Evolutionary conservation across 2,888 invertebrate species (phyloP), one percentile per base, ranked within the genome.

Genomic region (Patella caerulea): DNA sequence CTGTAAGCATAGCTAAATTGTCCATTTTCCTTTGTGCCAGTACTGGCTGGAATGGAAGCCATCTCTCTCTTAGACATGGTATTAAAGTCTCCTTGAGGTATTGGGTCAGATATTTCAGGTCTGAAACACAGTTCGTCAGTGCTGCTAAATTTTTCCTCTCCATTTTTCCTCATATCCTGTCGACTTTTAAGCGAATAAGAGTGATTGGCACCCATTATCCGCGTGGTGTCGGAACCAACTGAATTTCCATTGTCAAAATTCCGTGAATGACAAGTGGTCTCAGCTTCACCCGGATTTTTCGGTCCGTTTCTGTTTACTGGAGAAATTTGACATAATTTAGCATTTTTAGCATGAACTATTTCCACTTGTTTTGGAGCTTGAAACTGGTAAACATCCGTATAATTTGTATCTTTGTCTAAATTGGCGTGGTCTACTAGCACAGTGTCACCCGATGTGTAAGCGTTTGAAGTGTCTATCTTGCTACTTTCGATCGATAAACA

Each of bases 151-250:
- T 65, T 65, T 24, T 24, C 65, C 24, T 65, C 65, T 65, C 24
- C 65, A 65, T 65, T 65, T 14, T 65, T 65, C 65, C 14, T 65
- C 65, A 65, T 65, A 24, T 65, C 65, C 65, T 65, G 65, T 24
- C 65, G 65, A 12, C 19, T 24, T 65, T 65, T 65, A 24, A 65
- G 65, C 65, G 65, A 65, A 65, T 65, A 65, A 65, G 65, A 65
- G 65, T 65, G 65, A 24, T 65, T 65, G 24, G 65, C 65, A 65
- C 65, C 65, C 65, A 65, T 65, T 65, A 65, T 65, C 65, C 65
- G 65, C 65, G 19, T 24, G 19, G 65, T 24, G 24, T 65, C 24
- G 19, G 65, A 65, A 24, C 24, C 65, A 65, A 65, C 65, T 24
- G 65, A 65, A 24, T 24, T 24, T 65, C 65, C 65, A 65, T 65